Evolutionary conservation across 2,888 invertebrate genomes (phyloP), one percentile per base, ranked within the genome.

Genomic region (Drosophila nr. perissopoda): DNA sequence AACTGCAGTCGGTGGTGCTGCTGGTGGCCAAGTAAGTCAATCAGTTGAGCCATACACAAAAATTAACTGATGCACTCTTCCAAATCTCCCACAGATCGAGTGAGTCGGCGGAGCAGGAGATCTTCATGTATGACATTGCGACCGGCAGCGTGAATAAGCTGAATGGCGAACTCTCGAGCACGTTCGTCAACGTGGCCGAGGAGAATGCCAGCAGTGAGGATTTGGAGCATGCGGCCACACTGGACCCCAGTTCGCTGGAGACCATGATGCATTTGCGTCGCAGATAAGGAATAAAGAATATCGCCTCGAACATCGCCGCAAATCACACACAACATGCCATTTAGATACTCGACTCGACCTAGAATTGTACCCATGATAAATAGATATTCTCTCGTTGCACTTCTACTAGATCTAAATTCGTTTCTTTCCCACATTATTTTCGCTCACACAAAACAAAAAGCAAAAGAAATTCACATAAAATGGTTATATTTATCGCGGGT

Each of bases 121-220:
- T 97, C 85, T 97, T 95, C 93, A 97, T 97, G 97, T 97, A 97
- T 92, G 97, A 97, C 91, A 95, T 97, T 52, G 93, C 94, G 72
- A 95, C 96, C 5, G 95, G 96, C 86, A 95, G 94, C 48, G 96
- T 97, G 3, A 97, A 95, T 92, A 97, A 96, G 93, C 93, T 97
- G 29, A 95, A 95, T 79, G 97, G 97, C 2, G 97, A 97, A 88
- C 94, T 97, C 59, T 97, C 97, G 6, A 95, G 96, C 59, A 97
- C 97, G 42, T 97, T 97, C 86, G 97, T 97, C 2, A 96, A 96
- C 90, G 97, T 97, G 52, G 97, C 97, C 29, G 97, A 97, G 93
- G 97, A 96, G 81, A 97, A 97, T 92, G 95, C 97, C 11, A 93
- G 94, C 54, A 95, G 95, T 77, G 95, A 95, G 92, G 95, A 95